Conservation (phyloP, 2,113 vertebrate genomes). For the Tyrannus savana region DNA sequence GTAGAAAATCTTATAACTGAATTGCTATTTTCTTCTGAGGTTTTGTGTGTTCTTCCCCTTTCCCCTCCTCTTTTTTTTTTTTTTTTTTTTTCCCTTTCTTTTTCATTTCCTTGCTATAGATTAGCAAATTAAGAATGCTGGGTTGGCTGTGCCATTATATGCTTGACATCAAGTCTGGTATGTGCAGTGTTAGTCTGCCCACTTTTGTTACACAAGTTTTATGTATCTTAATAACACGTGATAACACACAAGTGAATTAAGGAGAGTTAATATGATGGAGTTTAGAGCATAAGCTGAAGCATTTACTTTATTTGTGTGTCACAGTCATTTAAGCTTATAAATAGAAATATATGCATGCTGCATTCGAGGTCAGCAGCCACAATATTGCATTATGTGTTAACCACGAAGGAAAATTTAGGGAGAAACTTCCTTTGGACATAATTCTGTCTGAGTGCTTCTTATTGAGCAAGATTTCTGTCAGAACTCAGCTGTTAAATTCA, state of each 20-base stretch:
- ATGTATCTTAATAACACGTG: conserved; percentile 56
- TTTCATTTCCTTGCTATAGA: conserved; percentile 56
- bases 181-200: conserved; percentile 55
- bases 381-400: background rate
- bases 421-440: background rate
- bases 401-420: background rate
- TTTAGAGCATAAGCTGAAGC: background rate
- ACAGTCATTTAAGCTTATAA: background rate
- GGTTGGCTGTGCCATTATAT: conserved; percentile 52
- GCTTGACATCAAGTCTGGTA: conserved; percentile 60
- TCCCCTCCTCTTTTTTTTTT: background rate
- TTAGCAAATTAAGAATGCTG: conserved; percentile 57
- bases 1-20: conserved; percentile 65
- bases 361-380: background rate
- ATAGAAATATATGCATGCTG: background rate
- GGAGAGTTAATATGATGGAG: conserved; percentile 27
- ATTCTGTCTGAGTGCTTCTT: background rate
- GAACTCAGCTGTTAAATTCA: background rate
- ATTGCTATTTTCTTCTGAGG: conserved; percentile 44
- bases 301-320: conserved; percentile 16
- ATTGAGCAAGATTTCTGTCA: background rate
- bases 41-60: conserved; percentile 50
- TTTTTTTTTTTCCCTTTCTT: background rate
- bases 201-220: conserved; percentile 42
- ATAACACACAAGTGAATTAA: conserved; percentile 43